Conservation (phyloP, 2,113 vertebrate species). For the Lycocorax pyrrhopterus region DNA sequence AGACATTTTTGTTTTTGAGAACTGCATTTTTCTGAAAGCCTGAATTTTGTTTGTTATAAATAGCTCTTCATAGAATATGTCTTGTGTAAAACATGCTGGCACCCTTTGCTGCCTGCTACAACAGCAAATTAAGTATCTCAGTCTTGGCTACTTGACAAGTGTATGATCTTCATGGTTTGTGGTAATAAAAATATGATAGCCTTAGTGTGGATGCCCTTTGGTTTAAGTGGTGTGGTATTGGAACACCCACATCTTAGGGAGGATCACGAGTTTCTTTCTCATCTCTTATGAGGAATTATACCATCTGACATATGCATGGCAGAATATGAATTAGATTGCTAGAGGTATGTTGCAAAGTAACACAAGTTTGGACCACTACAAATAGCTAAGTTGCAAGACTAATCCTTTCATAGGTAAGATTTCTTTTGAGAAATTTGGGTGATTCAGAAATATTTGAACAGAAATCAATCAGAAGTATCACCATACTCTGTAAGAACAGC, state of each 20-base stretch:
- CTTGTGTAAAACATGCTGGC: background rate
- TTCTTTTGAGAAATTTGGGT: background rate
- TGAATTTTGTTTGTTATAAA: background rate
- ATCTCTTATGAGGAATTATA: background rate
- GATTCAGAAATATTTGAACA: background rate
- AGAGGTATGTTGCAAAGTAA: background rate
- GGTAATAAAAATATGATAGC: slow-evolving; percentile 13
- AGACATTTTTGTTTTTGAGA: background rate
- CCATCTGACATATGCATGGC: background rate
- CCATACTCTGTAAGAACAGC: background rate
- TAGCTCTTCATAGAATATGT: background rate
- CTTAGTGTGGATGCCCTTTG: background rate
- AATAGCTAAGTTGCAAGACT: background rate
- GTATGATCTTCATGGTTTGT: background rate
- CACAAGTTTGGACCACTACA: background rate
- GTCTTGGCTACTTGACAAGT: background rate
- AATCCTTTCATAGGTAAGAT: background rate
- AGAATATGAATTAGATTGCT: background rate
- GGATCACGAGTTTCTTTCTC: background rate
- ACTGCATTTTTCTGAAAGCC: background rate
- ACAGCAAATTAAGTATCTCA: background rate
- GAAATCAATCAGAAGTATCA: background rate
- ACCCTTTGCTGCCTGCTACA: slow-evolving; percentile 26
- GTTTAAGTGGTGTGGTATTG: slow-evolving; percentile 10
- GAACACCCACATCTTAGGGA: background rate